Evolutionary conservation across 2,888 invertebrate genomes (phyloP), one percentile per base, ranked within the genome.

Genomic region (Argyra leucocephala): DNA sequence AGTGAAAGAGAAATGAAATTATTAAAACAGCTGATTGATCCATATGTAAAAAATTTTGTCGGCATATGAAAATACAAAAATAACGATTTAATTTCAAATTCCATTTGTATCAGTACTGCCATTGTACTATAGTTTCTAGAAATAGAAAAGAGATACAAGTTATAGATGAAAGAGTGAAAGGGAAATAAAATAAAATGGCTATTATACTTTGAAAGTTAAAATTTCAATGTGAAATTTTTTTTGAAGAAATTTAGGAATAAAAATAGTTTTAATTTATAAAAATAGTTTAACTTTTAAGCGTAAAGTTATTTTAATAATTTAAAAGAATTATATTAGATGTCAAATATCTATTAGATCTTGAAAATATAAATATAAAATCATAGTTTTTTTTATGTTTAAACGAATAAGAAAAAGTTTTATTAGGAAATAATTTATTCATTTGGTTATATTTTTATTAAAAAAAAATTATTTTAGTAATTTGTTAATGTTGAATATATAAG

Each of bases 61-160:
- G 48, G 48, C 48, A 48, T 48, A 18, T 18, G n/a, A 48, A 48
- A 48, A 48, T 48, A 48, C 48, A 48, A 48, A 48, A 48, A 18
- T 48, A 48, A 48, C 48, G 48, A 48, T 48, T 48, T n/a, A n/a
- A 48, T 48, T 48, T 48, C 48, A 48, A 48, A 48, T 48, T 48
- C 48, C 48, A 48, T 48, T 48, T n/a, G n/a, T 48, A 48, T 48
- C 48, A 48, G 15, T 48, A n/a, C 48, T 48, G n/a, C 48, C 48
- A 48, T 48, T 48, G 15, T 12, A 1, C 1, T 48, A 48, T 18
- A 48, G 2, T 48, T 48, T 48, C 5, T 18, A 15, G 1, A 48
- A 48, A 18, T 1, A 18, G 18, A 48, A 48, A 48, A 18, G 48
- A 48, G 48, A 48, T 48, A 48, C 15, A 9, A 15, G 18, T 48